Base-by-base conservation (phyloP, 2,888 invertebrate species). In the Pyrrhia umbra region DNA sequence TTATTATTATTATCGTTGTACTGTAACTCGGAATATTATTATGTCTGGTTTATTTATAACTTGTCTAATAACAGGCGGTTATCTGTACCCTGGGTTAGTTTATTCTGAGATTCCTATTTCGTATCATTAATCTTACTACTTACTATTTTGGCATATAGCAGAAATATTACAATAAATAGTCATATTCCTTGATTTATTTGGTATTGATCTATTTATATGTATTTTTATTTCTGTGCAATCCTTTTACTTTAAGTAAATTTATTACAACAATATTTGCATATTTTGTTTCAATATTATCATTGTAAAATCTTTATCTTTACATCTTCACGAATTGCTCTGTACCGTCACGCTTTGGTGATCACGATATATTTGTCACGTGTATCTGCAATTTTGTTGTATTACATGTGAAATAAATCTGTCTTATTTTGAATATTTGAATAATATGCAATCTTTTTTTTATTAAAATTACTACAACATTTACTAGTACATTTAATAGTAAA, bases 331-430 rank as follows among this genome's bases (percentile, higher is more conserved):
- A 34, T 45, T 58, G 16, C 46, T 30, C 66, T 58, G n/a, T 15
- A n/a, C 1, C 30, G 30, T 58, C 58, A 67, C 50, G 59, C 45
- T 40, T 58, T 27, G 0, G 27, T 58, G 21, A 58, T 51, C 50
- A 59, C 20, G 45, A 57, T 56, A 16, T 20, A 9, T 42, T n/a
- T 40, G 13, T 47, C 58, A 67, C 58, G 39, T 58, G 50, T 39
- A 58, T 25, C 1, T 27, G 39, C 13, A 51, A 51, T 51, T 46
- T 51, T 59, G 20, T 51, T 51, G 25, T 56, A 37, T 37, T 66
- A 34, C 59, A 51, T 5, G 27, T 56, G 42, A 43, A 8, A 1
- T 21, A 9, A 13, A 65, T 37, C 0, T 16, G 10, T 39, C 6
- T 50, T 50, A 2, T 30, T 23, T 23, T 25, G 8, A 25, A 20